phyloP scores from a whole-genome alignment of 1,140 invertebrate species.

The Drosophila albomicans region DNA sequence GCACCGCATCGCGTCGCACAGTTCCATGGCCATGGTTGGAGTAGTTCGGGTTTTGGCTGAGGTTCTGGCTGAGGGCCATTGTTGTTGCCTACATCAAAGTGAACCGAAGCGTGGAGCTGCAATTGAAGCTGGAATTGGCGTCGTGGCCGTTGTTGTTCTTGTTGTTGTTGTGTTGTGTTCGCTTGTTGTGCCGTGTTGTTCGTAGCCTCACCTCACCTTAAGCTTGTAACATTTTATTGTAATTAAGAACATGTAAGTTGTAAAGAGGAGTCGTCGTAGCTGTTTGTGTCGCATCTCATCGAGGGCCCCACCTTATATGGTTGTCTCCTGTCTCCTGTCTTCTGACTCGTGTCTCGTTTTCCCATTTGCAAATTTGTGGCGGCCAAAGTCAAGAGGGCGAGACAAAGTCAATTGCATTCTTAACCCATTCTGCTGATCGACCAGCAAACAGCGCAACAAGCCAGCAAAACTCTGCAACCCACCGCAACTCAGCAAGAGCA shows the following conservation, averaged over 20 bases:
- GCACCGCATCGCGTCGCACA: constrained; percentile 11
- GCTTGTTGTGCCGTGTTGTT: constrained; percentile 43
- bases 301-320: constrained; percentile 63
- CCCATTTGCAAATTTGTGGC: constrained; percentile 80
- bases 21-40: neutral
- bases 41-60: neutral
- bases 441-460: constrained; percentile 35
- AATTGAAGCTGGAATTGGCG: constrained; percentile 51
- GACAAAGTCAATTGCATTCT: constrained; percentile 83
- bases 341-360: constrained; percentile 67
- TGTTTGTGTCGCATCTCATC: constrained; percentile 53
- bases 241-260: constrained; percentile 83
- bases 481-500: constrained; percentile 39
- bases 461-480: constrained; percentile 2
- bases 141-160: constrained; percentile 33
- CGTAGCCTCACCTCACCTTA: constrained; percentile 75
- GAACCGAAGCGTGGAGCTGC: constrained; percentile 59
- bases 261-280: constrained; percentile 80
- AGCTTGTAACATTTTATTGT: constrained; percentile 77
- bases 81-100: constrained; percentile 65
- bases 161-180: constrained; percentile 16
- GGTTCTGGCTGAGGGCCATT: constrained; percentile 28
- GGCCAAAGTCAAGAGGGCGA: constrained; percentile 76
- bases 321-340: constrained; percentile 47
- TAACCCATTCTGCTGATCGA: constrained; percentile 76